phyloP scores from a whole-genome alignment of 2,888 invertebrate genomes.

The Ypsolopha sequella region DNA sequence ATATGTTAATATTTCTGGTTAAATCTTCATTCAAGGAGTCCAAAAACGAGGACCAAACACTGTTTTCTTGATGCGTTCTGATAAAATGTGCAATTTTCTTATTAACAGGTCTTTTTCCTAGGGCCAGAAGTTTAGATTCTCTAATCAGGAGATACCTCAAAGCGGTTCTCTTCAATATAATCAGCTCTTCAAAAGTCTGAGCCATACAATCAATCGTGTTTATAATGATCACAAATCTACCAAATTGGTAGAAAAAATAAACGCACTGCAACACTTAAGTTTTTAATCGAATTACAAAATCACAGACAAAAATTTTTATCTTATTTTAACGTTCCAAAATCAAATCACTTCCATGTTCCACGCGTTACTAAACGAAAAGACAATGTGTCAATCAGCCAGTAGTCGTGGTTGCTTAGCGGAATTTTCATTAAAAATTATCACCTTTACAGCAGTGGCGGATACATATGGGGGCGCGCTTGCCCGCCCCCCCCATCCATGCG shows the following conservation, averaged over 20 bases:
- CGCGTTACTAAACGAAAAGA: not conserved
- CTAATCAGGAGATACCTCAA: slow-evolving; percentile 39
- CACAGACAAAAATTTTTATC: not conserved
- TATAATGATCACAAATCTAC: slow-evolving; percentile 3
- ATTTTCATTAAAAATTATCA: slow-evolving; percentile 38
- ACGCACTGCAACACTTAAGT: not conserved
- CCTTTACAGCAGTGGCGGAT: too few relatives aligned
- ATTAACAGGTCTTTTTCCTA: slow-evolving; percentile 46
- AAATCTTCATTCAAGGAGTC: slow-evolving; percentile 48
- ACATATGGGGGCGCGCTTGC: too few relatives aligned
- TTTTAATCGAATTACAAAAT: not conserved
- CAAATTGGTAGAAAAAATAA: not conserved
- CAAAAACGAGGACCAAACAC: slow-evolving; percentile 35
- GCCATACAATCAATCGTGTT: slow-evolving; percentile 34
- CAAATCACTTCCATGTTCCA: not conserved
- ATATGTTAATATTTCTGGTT: slow-evolving; percentile 44
- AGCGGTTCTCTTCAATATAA: slow-evolving; percentile 39
- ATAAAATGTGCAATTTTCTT: slow-evolving; percentile 48
- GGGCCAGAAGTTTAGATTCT: slow-evolving; percentile 37
- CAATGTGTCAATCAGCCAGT: not conserved
- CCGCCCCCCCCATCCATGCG: too few relatives aligned
- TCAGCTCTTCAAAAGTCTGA: slow-evolving; percentile 42
- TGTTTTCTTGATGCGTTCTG: slow-evolving; percentile 29
- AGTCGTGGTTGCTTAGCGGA: slow-evolving; percentile 16
- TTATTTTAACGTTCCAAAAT: not conserved